Evolutionary conservation across 2,888 invertebrate species (phyloP).

Genomic region (Tupiocoris notatus): DNA sequence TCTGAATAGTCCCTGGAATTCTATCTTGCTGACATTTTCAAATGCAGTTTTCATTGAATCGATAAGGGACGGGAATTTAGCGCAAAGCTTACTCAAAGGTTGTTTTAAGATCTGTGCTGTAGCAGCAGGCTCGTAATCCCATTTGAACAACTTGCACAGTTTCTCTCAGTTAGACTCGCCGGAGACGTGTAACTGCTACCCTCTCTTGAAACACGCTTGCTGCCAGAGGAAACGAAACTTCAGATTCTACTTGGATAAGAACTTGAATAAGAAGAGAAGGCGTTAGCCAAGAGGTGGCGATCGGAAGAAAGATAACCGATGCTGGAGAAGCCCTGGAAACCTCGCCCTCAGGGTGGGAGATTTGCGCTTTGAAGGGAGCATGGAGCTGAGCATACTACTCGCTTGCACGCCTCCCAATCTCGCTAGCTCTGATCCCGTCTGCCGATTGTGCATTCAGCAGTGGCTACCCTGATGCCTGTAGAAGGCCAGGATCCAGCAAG

Average conservation of each 20-base stretch:
- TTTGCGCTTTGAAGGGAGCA: no score
- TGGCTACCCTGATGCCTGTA: neutral
- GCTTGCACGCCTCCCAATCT: constrained; percentile 15
- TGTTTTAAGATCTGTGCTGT: neutral
- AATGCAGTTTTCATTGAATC: no score
- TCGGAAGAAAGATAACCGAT: constrained; percentile 11
- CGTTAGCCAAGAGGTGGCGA: constrained; percentile 29
- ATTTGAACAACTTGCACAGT: neutral
- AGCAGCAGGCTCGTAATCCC: neutral
- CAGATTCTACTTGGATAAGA: constrained; percentile 14
- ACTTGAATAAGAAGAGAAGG: constrained; percentile 21
- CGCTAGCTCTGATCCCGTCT: constrained; percentile 8
- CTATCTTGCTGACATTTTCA: no score
- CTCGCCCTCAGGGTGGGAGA: neutral
- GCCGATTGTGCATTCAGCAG: constrained; percentile 27
- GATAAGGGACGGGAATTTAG: no score
- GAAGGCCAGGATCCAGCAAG: neutral
- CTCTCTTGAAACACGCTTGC: neutral
- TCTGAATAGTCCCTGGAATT: no score
- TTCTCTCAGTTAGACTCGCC: neutral
- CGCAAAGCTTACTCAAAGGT: neutral
- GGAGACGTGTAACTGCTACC: neutral
- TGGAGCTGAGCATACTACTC: neutral
- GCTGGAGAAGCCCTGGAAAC: neutral
- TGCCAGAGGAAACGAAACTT: constrained; percentile 3